A percentile compares a stretch with the other conserved stretches of the same genome.
Conservation (phyloP, 1,140 invertebrate genomes). For the Anastatus disparis region DNA sequence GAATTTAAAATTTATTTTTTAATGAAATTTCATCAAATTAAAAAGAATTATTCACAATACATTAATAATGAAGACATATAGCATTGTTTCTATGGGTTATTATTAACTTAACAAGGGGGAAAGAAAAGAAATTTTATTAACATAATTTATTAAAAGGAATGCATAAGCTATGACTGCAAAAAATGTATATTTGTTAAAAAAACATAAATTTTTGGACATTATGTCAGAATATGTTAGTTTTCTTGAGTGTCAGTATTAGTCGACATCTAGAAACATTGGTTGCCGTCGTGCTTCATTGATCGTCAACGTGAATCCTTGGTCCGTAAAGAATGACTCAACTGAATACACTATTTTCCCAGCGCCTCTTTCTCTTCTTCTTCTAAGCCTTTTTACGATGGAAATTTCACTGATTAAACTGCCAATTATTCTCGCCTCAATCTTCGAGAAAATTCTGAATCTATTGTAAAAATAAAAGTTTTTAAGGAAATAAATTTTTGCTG, state of each 20-base stretch:
- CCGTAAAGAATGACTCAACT: conserved; percentile 23
- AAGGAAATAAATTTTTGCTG: too few species aligned
- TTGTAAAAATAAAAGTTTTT: background rate
- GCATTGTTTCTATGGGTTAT: too few species aligned
- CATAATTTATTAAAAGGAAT: conserved; percentile 7
- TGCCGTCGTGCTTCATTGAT: conserved; percentile 21
- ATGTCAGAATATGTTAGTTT: background rate
- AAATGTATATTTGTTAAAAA: conserved; percentile 14
- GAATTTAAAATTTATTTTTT: too few species aligned
- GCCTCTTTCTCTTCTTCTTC: background rate
- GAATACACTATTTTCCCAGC: conserved; percentile 3
- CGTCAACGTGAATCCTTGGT: background rate
- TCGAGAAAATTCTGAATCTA: background rate
- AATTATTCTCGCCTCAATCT: background rate
- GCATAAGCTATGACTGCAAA: background rate
- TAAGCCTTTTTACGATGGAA: background rate
- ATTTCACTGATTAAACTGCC: conserved; percentile 4
- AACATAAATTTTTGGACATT: conserved; percentile 14
- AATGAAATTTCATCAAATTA: too few species aligned
- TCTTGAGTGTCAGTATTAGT: conserved; percentile 2
- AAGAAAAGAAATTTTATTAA: background rate
- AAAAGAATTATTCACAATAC: too few species aligned
- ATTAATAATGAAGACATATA: too few species aligned
- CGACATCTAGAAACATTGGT: background rate
- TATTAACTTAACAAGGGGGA: too few species aligned